Conservation (phyloP, 2,888 invertebrate genomes). For the Tachystola acroxantha region DNA sequence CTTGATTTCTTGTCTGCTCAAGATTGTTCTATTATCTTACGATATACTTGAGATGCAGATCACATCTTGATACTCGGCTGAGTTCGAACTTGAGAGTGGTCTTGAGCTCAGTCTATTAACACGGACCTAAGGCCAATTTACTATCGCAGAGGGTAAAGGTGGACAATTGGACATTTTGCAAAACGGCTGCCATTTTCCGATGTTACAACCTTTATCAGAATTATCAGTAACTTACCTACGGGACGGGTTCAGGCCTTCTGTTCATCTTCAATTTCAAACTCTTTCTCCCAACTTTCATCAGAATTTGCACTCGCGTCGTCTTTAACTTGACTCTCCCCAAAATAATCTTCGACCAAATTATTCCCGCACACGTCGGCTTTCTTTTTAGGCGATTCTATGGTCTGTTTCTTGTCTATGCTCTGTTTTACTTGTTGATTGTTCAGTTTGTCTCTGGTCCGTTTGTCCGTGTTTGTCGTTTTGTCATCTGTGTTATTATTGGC, state of each 20-base stretch:
- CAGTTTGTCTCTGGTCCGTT: constrained; percentile 20
- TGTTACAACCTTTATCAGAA: no score
- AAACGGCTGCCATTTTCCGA: not conserved
- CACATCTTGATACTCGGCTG: no score
- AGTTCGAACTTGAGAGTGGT: no score
- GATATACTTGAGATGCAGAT: no score
- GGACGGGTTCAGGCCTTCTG: constrained; percentile 47
- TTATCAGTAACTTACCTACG: constrained; percentile 16
- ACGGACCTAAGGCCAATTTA: not conserved
- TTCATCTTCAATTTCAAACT: constrained; percentile 76
- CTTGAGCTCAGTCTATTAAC: no score
- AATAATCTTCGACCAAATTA: constrained; percentile 73
- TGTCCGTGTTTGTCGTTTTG: constrained; percentile 36
- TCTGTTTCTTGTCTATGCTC: constrained; percentile 41
- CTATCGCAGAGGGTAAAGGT: no score
- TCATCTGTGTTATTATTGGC: constrained; percentile 51
- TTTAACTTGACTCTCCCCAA: constrained; percentile 62
- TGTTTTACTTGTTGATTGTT: constrained; percentile 25
- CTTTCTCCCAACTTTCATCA: constrained; percentile 80
- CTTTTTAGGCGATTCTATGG: constrained; percentile 46
- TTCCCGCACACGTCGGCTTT: constrained; percentile 69
- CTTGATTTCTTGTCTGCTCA: no score
- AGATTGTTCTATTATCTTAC: no score
- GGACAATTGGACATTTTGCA: not conserved
- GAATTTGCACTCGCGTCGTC: constrained; percentile 73